Evolutionary conservation across 2,797 vertebrate genomes (phyloP).

Genomic region (Spinus pinus): DNA sequence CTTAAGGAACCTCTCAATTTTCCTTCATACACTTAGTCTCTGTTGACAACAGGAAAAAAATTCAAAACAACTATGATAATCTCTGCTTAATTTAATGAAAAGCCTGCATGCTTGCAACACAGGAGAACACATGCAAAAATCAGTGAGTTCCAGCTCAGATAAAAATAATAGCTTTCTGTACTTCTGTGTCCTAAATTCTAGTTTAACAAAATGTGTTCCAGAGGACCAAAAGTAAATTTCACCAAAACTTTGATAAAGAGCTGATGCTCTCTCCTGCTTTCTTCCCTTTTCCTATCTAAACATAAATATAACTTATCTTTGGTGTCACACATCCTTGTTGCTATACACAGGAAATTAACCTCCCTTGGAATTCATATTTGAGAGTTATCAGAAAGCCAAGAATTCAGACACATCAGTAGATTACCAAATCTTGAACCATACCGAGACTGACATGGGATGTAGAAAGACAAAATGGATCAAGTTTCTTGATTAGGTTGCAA

Average conservation of each 20-base stretch:
- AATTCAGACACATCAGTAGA: neutral
- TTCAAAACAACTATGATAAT: neutral
- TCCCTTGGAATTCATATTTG: neutral
- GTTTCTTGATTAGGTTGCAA: neutral
- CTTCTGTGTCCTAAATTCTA: neutral
- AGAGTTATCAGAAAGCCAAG: neutral
- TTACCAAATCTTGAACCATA: neutral
- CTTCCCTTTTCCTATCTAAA: neutral
- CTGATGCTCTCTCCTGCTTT: neutral
- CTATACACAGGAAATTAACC: neutral
- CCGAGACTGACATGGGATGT: neutral
- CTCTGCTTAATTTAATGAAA: neutral
- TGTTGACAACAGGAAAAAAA: neutral
- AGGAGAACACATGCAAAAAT: neutral
- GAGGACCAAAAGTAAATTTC: neutral
- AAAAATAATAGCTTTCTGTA: neutral
- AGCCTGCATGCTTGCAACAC: neutral
- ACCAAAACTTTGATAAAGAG: neutral
- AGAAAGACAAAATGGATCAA: neutral
- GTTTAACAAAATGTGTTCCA: neutral
- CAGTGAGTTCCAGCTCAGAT: neutral
- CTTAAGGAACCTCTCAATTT: neutral
- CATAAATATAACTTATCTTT: neutral
- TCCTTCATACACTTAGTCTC: fast-evolving
- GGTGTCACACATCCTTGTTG: neutral